These are phyloP conservation scores for Coracopsis vasa DNA, from an alignment of 2,113 vertebrate species.

Conservation along the genomic window DNA sequence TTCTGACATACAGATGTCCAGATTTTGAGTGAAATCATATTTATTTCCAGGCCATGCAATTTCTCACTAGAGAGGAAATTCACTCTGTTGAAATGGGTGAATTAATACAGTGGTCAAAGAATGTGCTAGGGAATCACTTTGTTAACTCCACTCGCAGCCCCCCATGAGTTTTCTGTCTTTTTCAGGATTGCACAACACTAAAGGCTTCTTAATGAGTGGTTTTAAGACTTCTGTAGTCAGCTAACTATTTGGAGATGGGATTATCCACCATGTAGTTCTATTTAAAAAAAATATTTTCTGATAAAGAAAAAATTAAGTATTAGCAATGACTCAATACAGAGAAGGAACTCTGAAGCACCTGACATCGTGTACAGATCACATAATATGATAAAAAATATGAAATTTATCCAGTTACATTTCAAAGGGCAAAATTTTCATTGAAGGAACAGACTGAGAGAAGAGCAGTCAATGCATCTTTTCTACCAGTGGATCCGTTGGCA, in stretches of 20 bases:
- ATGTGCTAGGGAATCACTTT: background rate
- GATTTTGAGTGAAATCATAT: background rate
- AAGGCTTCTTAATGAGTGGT: background rate
- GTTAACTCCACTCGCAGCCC: background rate
- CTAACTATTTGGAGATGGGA: background rate
- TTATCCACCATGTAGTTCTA: background rate
- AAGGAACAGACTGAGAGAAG: background rate
- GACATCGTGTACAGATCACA: background rate
- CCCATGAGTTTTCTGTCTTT: background rate
- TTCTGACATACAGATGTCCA: background rate
- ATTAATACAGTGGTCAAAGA: background rate
- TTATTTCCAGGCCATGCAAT: background rate
- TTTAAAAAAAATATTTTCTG: background rate
- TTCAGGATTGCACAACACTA: background rate
- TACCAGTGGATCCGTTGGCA: background rate
- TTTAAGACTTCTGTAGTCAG: background rate
- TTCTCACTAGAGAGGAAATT: background rate
- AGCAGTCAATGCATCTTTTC: background rate
- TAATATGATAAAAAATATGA: background rate
- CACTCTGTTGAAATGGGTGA: background rate
- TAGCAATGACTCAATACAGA: background rate
- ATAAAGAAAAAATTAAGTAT: background rate
- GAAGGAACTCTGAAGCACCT: background rate
- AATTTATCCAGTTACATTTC: background rate
- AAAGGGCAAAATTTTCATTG: background rate